Percentiles rank a stretch among this genome's conserved stretches.
Conservation (phyloP, 2,797 vertebrate species). For the Enoplosus armatus region DNA sequence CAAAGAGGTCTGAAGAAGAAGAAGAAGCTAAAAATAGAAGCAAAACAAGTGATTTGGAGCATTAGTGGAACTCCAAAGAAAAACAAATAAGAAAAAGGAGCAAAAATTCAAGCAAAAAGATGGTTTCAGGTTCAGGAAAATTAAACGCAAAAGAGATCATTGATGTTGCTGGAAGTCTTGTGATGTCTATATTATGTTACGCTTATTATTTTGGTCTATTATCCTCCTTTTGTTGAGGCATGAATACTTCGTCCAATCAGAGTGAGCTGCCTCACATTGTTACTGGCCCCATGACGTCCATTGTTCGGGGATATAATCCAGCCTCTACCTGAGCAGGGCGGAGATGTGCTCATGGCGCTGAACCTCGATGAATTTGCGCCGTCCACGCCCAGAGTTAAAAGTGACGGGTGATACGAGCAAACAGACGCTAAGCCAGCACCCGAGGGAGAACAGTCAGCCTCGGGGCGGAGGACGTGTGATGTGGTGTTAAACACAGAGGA, state of each 20-base stretch:
- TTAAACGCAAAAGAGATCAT: not conserved
- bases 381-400: slow-evolving; percentile 62
- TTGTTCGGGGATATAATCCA: slow-evolving; percentile 46
- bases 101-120: not conserved
- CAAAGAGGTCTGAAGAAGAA: slow-evolving; percentile 2
- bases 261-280: not conserved
- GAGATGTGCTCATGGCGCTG: slow-evolving; percentile 32
- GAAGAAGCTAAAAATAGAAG: slow-evolving; percentile 49
- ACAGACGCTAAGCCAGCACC: slow-evolving; percentile 41
- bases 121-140: not conserved
- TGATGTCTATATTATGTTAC: slow-evolving; percentile 5
- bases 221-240: slow-evolving; percentile 20
- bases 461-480: slow-evolving; percentile 3
- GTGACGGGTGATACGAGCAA: slow-evolving; percentile 37
- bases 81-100: not conserved
- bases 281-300: not conserved
- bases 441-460: slow-evolving; percentile 11
- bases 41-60: not conserved
- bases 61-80: not conserved
- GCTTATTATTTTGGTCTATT: slow-evolving; percentile 9
- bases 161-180: not conserved
- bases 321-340: slow-evolving; percentile 43
- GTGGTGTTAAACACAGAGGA: not conserved
- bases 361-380: slow-evolving; percentile 7
- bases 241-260: slow-evolving; percentile 16